These are phyloP conservation scores for Blastomussa wellsi DNA, from an alignment of 92 coral and sea anemone species.

Conservation along the genomic window DNA sequence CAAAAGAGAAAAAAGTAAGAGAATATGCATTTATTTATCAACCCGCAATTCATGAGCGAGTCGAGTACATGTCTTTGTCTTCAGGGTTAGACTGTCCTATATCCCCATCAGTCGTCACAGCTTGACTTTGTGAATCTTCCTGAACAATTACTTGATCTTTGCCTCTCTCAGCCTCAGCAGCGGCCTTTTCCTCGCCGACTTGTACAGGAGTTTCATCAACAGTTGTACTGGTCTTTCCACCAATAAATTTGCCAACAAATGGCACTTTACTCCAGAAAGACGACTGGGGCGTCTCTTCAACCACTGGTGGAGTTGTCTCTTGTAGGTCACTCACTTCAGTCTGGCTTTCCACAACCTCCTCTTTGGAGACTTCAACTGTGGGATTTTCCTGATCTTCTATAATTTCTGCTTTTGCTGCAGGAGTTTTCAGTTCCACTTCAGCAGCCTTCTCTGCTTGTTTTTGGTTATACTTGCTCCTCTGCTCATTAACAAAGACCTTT, in stretches of 20 bases:
- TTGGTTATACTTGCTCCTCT: slow-evolving; percentile 57
- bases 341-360: slow-evolving; percentile 6
- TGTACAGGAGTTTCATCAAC: neutral
- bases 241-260: slow-evolving; percentile 14
- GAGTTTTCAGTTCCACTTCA: slow-evolving; percentile 15
- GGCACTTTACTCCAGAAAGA: slow-evolving; percentile 64
- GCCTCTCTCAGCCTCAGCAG: neutral
- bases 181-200: neutral
- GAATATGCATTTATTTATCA: too few species aligned
- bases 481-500: slow-evolving; percentile 54
- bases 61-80: slow-evolving; percentile 96
- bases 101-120: slow-evolving; percentile 62
- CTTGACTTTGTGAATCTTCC: neutral
- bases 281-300: slow-evolving; percentile 28
- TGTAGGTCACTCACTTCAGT: neutral
- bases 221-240: neutral
- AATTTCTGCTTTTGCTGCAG: neutral
- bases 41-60: slow-evolving; percentile 60
- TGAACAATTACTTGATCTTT: slow-evolving; percentile 39
- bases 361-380: neutral
- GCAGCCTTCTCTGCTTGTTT: slow-evolving; percentile 38
- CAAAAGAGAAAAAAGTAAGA: too few species aligned
- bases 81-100: slow-evolving; percentile 92
- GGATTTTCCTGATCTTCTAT: slow-evolving; percentile 12
- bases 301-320: slow-evolving; percentile 10